These are phyloP conservation scores for Laterallus jamaicensis DNA, from an alignment of 2,113 vertebrate species.

Conservation along the genomic window DNA sequence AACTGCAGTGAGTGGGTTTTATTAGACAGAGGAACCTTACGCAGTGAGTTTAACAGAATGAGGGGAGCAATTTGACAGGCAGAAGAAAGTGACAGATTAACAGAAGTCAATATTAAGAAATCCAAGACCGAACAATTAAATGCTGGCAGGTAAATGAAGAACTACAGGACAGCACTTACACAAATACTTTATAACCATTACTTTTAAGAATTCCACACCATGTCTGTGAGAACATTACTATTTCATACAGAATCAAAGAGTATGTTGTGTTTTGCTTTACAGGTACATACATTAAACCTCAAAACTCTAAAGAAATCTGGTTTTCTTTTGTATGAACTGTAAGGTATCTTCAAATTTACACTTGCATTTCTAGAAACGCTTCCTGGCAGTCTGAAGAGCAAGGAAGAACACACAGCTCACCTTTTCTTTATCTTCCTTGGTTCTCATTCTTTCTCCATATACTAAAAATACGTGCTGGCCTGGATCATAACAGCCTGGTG, in stretches of 20 bases:
- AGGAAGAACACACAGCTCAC: slow-evolving; percentile 59
- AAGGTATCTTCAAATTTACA: neutral
- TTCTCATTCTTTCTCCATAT: slow-evolving; percentile 94
- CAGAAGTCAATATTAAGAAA: neutral
- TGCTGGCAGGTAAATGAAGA: neutral
- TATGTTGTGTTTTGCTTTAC: neutral
- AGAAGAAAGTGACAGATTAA: neutral
- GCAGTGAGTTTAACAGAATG: neutral
- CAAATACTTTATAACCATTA: neutral
- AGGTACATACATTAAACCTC: neutral
- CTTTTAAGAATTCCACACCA: neutral
- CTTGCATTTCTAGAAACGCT: neutral
- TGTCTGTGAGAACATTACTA: neutral
- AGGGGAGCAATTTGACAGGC: neutral
- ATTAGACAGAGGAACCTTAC: neutral
- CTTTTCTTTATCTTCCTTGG: slow-evolving; percentile 85
- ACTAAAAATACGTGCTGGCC: slow-evolving; percentile 92
- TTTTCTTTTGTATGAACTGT: neutral
- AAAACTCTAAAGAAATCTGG: neutral
- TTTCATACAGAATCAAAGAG: neutral
- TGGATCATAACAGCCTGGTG: slow-evolving; percentile 88
- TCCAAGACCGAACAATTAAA: neutral
- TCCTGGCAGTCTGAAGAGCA: neutral
- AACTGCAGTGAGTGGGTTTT: neutral
- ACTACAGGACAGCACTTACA: neutral